A percentile compares a stretch with the other conserved stretches of the same genome.
Evolutionary conservation across 2,797 vertebrate genomes (phyloP).

Genomic region (Melanotaenia nigrans): DNA sequence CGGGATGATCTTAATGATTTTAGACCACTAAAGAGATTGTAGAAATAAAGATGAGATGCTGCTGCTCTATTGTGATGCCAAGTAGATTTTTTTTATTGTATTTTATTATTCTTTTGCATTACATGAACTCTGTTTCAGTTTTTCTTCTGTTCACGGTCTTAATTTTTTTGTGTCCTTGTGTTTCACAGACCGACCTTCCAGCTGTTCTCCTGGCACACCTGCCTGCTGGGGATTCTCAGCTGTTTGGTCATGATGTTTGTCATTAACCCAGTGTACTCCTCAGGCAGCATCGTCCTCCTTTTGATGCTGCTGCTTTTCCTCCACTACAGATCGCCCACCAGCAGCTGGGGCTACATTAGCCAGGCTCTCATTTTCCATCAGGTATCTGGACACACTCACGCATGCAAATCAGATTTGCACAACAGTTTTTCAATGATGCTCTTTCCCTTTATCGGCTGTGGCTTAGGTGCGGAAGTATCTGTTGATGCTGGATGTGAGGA

Average conservation of each 20-base stretch:
- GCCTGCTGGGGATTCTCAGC: slow-evolving; percentile 89
- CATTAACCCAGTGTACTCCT: slow-evolving; percentile 90
- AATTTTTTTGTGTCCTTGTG: slow-evolving; percentile 20
- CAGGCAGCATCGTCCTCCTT: slow-evolving; percentile 89
- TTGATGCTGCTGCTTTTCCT: slow-evolving; percentile 89
- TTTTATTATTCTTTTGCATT: not conserved
- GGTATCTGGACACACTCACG: slow-evolving; percentile 68
- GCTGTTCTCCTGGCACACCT: slow-evolving; percentile 93
- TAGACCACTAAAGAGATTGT: too few relatives aligned
- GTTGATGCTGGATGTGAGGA: slow-evolving; percentile 94
- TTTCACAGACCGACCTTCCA: slow-evolving; percentile 88
- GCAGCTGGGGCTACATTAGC: slow-evolving; percentile 96
- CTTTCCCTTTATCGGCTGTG: not conserved
- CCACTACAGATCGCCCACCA: slow-evolving; percentile 90
- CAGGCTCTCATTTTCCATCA: slow-evolving; percentile 95
- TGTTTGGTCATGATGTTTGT: slow-evolving; percentile 96
- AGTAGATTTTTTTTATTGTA: too few relatives aligned
- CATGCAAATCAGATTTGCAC: not conserved
- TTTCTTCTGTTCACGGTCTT: not conserved
- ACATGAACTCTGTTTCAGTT: not conserved
- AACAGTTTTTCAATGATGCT: not conserved
- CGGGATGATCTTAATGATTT: too few relatives aligned
- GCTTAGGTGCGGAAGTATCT: slow-evolving; percentile 95
- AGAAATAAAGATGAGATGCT: not conserved
- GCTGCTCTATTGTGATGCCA: not conserved